phyloP scores from a whole-genome alignment of 2,888 invertebrate genomes.

The Agrotis segetum region DNA sequence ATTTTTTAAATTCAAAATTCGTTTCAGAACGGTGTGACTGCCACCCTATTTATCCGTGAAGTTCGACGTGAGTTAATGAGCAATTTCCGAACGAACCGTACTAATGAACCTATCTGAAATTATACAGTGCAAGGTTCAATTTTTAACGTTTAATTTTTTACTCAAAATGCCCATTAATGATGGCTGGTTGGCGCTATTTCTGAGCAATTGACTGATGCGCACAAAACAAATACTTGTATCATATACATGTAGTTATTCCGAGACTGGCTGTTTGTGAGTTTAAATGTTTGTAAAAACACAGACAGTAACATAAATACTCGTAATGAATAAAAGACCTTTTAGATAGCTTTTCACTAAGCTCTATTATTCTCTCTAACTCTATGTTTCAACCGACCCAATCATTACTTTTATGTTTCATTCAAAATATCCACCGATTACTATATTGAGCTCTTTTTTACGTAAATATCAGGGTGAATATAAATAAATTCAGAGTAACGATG shows the following conservation, averaged over 20 bases:
- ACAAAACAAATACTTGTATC: too few species aligned
- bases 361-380: too few species aligned
- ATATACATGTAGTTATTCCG: too few species aligned
- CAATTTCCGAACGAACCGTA: conserved; percentile 82
- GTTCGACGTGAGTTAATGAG: conserved; percentile 78
- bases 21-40: conserved; percentile 67
- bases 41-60: conserved; percentile 65
- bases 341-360: too few species aligned
- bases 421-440: neutral
- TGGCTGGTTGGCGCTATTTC: too few species aligned
- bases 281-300: too few species aligned
- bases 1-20: neutral
- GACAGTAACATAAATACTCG: too few species aligned
- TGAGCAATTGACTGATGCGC: too few species aligned
- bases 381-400: too few species aligned
- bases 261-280: too few species aligned
- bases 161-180: neutral
- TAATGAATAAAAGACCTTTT: too few species aligned
- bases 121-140: conserved; percentile 40
- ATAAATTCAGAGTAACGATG: neutral
- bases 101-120: conserved; percentile 76
- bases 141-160: neutral
- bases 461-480: neutral
- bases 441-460: neutral
- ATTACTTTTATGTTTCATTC: neutral